These are phyloP conservation scores for Picus viridis DNA, from an alignment of 2,797 vertebrate species.

Conservation along the genomic window DNA sequence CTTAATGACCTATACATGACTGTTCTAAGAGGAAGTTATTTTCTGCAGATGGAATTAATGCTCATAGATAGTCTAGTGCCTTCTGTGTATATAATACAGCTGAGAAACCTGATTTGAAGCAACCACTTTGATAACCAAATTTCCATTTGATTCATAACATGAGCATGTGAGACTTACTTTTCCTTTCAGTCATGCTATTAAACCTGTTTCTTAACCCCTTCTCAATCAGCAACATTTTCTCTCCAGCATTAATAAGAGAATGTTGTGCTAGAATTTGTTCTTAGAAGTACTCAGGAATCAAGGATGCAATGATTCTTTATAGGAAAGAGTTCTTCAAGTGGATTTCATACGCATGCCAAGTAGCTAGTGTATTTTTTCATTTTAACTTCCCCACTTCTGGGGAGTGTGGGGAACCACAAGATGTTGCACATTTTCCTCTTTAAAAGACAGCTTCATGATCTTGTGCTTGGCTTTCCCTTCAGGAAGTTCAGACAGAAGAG, in stretches of 20 bases:
- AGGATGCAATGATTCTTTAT: neutral
- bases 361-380: neutral
- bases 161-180: neutral
- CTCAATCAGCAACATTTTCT: neutral
- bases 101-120: neutral
- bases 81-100: neutral
- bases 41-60: conserved; percentile 11
- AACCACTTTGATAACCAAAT: neutral
- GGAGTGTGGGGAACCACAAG: neutral
- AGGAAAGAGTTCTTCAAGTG: neutral
- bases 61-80: conserved; percentile 5
- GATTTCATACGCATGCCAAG: neutral
- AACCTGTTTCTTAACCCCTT: neutral
- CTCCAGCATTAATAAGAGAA: neutral
- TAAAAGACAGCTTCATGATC: neutral
- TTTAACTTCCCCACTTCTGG: neutral
- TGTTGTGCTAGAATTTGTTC: neutral
- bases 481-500: neutral
- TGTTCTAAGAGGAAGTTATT: conserved; percentile 26
- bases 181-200: neutral
- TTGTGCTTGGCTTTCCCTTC: conserved; percentile 11
- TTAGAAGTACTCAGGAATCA: neutral
- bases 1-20: neutral
- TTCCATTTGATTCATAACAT: conserved; percentile 6
- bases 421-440: neutral